A percentile compares a stretch with the other conserved stretches of the same genome.
phyloP scores from a whole-genome alignment of 1,140 invertebrate genomes.

The Ruditapes philippinarum region DNA sequence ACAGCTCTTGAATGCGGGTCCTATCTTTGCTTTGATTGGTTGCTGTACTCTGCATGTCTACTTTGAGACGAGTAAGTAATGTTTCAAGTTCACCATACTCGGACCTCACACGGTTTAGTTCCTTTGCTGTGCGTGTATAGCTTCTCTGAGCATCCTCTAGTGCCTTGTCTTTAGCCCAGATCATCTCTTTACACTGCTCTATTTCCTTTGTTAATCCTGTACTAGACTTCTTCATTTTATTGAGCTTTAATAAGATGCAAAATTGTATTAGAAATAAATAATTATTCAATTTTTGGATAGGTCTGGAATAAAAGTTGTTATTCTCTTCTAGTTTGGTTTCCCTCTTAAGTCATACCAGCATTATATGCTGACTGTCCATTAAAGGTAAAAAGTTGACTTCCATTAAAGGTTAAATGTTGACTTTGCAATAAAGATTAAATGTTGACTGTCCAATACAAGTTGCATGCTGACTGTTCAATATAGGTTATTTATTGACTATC shows the following conservation, averaged over 20 bases:
- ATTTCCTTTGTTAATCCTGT: conserved; percentile 81
- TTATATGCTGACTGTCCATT: no score
- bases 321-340: no score
- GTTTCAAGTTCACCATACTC: conserved; percentile 81
- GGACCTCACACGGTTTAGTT: conserved; percentile 79
- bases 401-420: no score
- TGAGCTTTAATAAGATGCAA: conserved; percentile 71
- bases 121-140: conserved; percentile 81
- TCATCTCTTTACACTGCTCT: conserved; percentile 81
- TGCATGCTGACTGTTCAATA: no score
- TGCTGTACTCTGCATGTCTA: conserved; percentile 78
- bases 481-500: no score
- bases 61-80: conserved; percentile 75
- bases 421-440: no score
- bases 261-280: no score
- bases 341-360: no score
- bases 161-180: conserved; percentile 84
- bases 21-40: conserved; percentile 79
- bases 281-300: background rate
- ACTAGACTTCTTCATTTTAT: conserved; percentile 77
- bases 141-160: conserved; percentile 84
- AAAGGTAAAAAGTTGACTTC: no score
- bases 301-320: background rate
- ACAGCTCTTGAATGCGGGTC: conserved; percentile 79
- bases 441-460: no score